A percentile compares a stretch with the other conserved stretches of the same genome.
phyloP scores from a whole-genome alignment of 2,113 vertebrate genomes.

The Mesoclemmys tuberculata region DNA sequence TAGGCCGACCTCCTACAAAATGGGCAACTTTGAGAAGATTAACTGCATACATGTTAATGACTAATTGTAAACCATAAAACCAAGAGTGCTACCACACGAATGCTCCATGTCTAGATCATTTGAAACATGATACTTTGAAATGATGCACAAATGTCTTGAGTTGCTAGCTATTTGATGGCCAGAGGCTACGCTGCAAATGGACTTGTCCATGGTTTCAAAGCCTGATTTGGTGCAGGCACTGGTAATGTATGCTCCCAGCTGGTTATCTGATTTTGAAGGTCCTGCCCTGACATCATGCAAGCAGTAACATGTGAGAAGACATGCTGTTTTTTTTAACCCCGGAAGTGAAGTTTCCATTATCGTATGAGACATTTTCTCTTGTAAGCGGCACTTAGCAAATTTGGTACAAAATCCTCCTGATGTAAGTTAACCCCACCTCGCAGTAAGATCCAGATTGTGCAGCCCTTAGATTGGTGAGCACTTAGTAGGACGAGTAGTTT shows the following conservation, averaged over 20 bases:
- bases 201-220: not conserved
- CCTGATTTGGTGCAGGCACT: not conserved
- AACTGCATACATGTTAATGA: not conserved
- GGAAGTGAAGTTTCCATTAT: accelerated
- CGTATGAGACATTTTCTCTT: not conserved
- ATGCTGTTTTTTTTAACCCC: not conserved
- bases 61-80: not conserved
- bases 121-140: not conserved
- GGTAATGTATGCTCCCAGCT: not conserved
- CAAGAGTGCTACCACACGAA: not conserved
- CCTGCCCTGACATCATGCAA: not conserved
- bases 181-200: not conserved
- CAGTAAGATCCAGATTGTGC: not conserved
- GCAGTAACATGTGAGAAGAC: not conserved
- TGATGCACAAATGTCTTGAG: not conserved
- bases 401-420: accelerated
- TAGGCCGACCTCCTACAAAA: not conserved
- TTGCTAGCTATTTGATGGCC: not conserved
- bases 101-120: not conserved
- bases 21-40: not conserved
- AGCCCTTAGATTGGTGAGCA: not conserved
- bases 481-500: not conserved
- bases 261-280: not conserved
- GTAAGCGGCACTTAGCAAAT: not conserved
- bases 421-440: not conserved